These are phyloP conservation scores for Dascyllus trimaculatus DNA, from an alignment of 2,113 vertebrate genomes.

Conservation along the genomic window DNA sequence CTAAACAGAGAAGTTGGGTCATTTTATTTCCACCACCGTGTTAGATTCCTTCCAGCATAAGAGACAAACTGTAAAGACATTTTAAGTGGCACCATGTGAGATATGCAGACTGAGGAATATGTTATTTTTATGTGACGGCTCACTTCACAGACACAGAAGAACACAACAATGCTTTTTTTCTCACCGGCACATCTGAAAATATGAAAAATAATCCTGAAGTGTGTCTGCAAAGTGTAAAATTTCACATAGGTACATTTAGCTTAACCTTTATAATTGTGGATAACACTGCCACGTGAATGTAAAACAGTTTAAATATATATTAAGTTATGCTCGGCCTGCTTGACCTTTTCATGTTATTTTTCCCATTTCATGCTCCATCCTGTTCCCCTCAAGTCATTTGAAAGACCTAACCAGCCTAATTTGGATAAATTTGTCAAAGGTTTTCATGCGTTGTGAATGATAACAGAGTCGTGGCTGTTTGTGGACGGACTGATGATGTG, in stretches of 20 bases:
- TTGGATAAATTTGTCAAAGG: conserved; percentile 41
- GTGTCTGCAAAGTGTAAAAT: neutral
- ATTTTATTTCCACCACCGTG: conserved; percentile 15
- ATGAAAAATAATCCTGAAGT: neutral
- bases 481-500: conserved; percentile 36
- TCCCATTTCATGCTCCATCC: conserved; percentile 20
- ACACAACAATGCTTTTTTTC: neutral
- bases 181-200: neutral
- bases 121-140: conserved; percentile 24
- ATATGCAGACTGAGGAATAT: conserved; percentile 22
- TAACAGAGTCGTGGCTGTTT: conserved; percentile 4
- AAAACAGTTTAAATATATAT: conserved; percentile 35
- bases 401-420: conserved; percentile 27
- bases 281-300: conserved; percentile 6
- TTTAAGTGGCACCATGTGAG: conserved; percentile 32
- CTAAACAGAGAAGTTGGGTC: conserved; percentile 31
- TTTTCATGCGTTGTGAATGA: conserved; percentile 34
- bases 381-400: conserved; percentile 30
- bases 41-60: conserved; percentile 20
- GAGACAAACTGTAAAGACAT: conserved; percentile 22
- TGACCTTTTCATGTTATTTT: conserved; percentile 65
- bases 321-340: conserved; percentile 16
- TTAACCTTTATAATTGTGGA: conserved; percentile 15
- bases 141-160: neutral
- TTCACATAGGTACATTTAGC: neutral